These are phyloP conservation scores for Paramormyrops hopkinsi DNA, from an alignment of 2,797 vertebrate genomes.

Conservation along the genomic window DNA sequence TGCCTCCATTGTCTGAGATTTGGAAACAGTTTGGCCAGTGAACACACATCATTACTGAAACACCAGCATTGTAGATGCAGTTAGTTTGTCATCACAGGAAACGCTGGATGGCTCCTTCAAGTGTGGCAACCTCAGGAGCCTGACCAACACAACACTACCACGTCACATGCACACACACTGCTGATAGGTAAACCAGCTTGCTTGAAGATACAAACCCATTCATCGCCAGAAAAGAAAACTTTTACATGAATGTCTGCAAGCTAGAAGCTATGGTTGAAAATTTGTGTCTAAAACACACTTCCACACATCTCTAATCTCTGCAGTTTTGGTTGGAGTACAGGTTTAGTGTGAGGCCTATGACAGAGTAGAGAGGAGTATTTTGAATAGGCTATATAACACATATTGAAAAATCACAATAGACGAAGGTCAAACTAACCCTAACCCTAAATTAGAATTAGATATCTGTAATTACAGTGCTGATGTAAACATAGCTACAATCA, in stretches of 20 bases:
- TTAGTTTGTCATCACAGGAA: background rate
- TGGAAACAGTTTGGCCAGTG: background rate
- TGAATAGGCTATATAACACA: background rate
- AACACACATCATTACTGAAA: background rate
- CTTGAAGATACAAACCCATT: background rate
- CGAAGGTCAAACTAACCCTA: background rate
- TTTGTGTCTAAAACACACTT: background rate
- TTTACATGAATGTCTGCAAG: background rate
- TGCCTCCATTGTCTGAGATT: background rate
- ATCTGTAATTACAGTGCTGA: background rate
- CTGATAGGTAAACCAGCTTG: background rate
- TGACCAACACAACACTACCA: background rate
- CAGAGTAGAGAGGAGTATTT: background rate
- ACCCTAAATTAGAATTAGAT: background rate
- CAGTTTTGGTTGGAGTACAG: background rate
- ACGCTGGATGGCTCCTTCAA: background rate
- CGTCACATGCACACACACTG: background rate
- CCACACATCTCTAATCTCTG: background rate
- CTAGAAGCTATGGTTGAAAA: background rate
- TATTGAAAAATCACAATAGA: background rate
- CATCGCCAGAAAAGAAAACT: background rate
- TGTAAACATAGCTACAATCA: background rate
- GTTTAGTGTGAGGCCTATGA: background rate
- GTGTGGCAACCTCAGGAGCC: background rate
- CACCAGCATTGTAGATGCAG: background rate